Conservation (phyloP, 2,113 vertebrate species). For the Lasiurus borealis region DNA sequence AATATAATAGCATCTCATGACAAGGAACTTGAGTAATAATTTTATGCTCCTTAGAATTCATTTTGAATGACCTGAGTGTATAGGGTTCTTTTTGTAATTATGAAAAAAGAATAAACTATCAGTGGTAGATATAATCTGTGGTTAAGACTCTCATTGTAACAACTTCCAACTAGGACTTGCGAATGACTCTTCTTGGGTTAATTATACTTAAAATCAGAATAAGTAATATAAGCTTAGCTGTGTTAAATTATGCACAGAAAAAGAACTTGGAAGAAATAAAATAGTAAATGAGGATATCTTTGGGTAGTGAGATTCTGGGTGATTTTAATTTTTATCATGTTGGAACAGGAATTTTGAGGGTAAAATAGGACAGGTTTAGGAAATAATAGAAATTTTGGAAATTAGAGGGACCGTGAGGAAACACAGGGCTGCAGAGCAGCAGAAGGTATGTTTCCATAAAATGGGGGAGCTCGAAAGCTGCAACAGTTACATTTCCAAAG, state of each 20-base stretch:
- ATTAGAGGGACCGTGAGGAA: no score
- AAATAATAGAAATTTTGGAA: no score
- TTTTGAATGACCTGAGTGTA: constrained; percentile 76
- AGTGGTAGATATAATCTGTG: constrained; percentile 73
- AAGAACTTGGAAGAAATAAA: constrained; percentile 73
- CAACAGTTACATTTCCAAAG: no score
- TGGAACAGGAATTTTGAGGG: no score
- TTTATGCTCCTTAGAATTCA: constrained; percentile 63
- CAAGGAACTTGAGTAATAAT: constrained; percentile 62
- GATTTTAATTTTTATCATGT: constrained; percentile 66
- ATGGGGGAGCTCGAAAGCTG: no score
- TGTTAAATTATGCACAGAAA: constrained; percentile 77
- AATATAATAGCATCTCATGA: constrained; percentile 34
- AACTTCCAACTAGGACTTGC: constrained; percentile 66
- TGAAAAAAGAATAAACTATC: constrained; percentile 73
- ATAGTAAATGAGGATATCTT: constrained; percentile 62
- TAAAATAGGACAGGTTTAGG: no score
- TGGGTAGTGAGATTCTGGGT: constrained; percentile 46
- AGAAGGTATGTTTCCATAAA: no score
- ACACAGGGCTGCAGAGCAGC: no score
- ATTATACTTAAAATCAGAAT: constrained; percentile 80
- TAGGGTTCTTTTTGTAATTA: constrained; percentile 58
- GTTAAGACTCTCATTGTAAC: constrained; percentile 73
- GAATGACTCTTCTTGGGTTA: constrained; percentile 74
- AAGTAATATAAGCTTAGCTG: constrained; percentile 74